These are phyloP conservation scores for Betta splendens DNA, from an alignment of 2,797 vertebrate species.

Conservation along the genomic window DNA sequence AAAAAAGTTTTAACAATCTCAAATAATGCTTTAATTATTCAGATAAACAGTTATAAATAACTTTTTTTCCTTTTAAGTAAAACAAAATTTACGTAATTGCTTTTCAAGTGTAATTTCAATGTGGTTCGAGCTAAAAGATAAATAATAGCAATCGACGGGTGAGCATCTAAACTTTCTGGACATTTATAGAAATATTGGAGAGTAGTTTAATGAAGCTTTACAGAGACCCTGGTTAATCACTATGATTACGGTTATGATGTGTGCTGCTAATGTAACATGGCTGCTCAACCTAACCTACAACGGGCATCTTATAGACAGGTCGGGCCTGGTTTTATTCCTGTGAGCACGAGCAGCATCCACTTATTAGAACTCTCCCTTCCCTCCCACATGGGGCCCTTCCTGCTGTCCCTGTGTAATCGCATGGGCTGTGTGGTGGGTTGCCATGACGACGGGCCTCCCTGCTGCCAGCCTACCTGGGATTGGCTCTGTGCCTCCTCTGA, in stretches of 20 bases:
- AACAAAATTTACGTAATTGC: background rate
- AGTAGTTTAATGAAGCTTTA: too few species aligned
- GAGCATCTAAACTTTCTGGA: background rate
- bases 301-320: conserved; percentile 9
- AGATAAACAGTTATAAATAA: background rate
- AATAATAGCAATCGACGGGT: too few species aligned
- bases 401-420: conserved; percentile 58
- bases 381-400: conserved; percentile 58
- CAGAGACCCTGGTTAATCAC: background rate
- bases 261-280: background rate
- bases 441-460: conserved; percentile 80
- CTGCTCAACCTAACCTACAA: conserved; percentile 18
- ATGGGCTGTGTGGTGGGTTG: conserved; percentile 73
- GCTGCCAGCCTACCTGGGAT: conserved; percentile 80
- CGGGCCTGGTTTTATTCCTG: conserved; percentile 16
- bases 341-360: conserved; percentile 53
- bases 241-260: background rate
- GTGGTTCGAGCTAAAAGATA: too few species aligned
- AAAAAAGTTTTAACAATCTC: background rate
- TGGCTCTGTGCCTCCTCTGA: conserved; percentile 78
- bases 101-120: background rate
- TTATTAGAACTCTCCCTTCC: conserved; percentile 60
- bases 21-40: conserved; percentile 2
- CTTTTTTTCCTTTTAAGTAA: too few species aligned
- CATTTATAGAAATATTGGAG: too few species aligned